phyloP scores from a whole-genome alignment of 2,888 invertebrate genomes.

The Archips xylosteana region DNA sequence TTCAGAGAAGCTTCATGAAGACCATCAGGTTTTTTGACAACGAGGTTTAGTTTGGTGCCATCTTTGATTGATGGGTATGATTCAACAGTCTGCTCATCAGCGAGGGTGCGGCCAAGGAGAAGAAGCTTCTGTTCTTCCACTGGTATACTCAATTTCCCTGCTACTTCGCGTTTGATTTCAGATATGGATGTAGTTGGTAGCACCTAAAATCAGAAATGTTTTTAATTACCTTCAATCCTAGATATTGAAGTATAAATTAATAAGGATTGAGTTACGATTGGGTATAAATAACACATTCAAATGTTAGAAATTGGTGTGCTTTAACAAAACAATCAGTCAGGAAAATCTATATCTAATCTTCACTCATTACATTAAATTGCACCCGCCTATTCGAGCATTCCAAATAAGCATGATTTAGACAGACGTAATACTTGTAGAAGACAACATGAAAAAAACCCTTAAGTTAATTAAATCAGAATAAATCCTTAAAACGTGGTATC shows the following conservation, averaged over 20 bases:
- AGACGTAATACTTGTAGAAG: not conserved
- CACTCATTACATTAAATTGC: not conserved
- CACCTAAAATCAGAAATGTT: slow-evolving; percentile 65
- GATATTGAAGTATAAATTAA: no score
- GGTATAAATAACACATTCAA: no score
- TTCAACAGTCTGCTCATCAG: slow-evolving; percentile 89
- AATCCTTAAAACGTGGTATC: not conserved
- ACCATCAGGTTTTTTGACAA: slow-evolving; percentile 88
- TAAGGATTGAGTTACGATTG: no score
- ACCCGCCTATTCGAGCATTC: not conserved
- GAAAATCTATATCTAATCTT: not conserved
- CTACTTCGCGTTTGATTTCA: slow-evolving; percentile 89
- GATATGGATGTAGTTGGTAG: slow-evolving; percentile 85
- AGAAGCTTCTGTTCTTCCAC: slow-evolving; percentile 89
- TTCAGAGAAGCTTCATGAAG: slow-evolving; percentile 85
- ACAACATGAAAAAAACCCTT: not conserved
- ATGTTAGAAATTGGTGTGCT: not conserved
- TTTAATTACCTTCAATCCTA: no score
- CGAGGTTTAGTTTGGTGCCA: slow-evolving; percentile 90
- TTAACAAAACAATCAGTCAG: not conserved
- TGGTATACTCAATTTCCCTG: slow-evolving; percentile 87
- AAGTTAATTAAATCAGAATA: not conserved
- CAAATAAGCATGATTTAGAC: not conserved
- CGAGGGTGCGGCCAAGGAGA: slow-evolving; percentile 88
- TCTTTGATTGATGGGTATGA: slow-evolving; percentile 91